Evolutionary conservation across 1,140 invertebrate species (phyloP), one percentile per base, ranked within the genome.

Genomic region (Conus betulinus): DNA sequence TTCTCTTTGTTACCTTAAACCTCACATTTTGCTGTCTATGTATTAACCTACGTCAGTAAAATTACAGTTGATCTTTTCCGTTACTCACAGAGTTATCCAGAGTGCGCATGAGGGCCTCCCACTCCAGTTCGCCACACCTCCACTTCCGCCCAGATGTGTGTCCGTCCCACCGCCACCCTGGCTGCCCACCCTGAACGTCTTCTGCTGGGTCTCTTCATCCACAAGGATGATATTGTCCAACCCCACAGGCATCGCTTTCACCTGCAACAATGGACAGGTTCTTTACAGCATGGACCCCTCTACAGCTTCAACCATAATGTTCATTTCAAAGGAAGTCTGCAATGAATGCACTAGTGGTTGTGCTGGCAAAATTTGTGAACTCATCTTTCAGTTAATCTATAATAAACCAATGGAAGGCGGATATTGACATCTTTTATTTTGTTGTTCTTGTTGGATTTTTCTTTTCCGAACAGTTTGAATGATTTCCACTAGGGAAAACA

Each of bases 31-130:
- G 39, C 3, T 39, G 39, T 39, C 39, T 39, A 39, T 39, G 39
- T 39, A 39, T 39, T 39, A 1, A 0, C 39, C 39, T 39, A 39
- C 39, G 3, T 39, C 39, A 39, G 39, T 39, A 39, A 39, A 39
- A 39, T 39, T 39, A 39, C 39, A 39, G 39, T 39, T 39, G 39
- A 39, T 39, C 39, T 39, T 39, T 39, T 39, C 39, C 39, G 67
- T 88, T 81, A 95, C 96, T 96, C 95, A 98, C 97, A 92, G 98
- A 98, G 96, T 99, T 99, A 95, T 99, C 99, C 84, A 99, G 95
- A 97, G 99, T 98, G 86, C 99, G 96, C 99, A 99, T 99, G 60
- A 99, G 96, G 7, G 98, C 99, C 95, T 99, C 99, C 95, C 99
- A 99, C 95, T 99, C 98, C 88, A 99, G 96, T 92, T 99, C 98